A percentile compares a stretch with the other conserved stretches of the same genome.
phyloP scores from a whole-genome alignment of 1,140 invertebrate genomes.

The Proales similis region DNA sequence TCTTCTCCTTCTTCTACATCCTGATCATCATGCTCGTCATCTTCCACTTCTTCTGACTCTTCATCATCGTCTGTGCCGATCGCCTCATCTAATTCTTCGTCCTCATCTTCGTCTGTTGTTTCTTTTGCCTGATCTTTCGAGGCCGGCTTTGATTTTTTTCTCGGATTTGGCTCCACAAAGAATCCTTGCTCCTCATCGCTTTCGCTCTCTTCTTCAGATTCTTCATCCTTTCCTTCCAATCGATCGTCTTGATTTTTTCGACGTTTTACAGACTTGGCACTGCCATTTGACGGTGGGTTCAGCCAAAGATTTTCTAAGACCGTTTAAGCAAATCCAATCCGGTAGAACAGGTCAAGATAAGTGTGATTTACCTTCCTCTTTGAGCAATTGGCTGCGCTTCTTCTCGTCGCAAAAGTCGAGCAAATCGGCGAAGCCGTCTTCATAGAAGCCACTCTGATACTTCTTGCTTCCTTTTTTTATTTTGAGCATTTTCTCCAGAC shows the following conservation, averaged over 20 bases:
- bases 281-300: too few species aligned
- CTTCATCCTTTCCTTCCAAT: conserved; percentile 3
- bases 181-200: conserved; percentile 9
- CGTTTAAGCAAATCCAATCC: background rate
- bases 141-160: conserved; percentile 1
- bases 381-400: conserved; percentile 20
- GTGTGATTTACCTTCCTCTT: conserved; percentile 9
- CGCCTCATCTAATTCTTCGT: background rate
- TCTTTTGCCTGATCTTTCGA: background rate
- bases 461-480: conserved; percentile 35
- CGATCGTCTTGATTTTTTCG: too few species aligned
- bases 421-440: conserved; percentile 35
- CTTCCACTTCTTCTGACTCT: conserved; percentile 28
- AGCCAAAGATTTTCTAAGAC: too few species aligned
- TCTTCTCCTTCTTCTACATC: conserved; percentile 15
- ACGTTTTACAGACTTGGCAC: too few species aligned
- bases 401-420: conserved; percentile 36
- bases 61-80: background rate
- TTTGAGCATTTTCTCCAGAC: conserved; percentile 27
- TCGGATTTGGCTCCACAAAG: conserved; percentile 2
- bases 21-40: conserved; percentile 22
- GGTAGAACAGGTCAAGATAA: background rate
- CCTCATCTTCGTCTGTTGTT: background rate
- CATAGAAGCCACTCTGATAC: conserved; percentile 15
- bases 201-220: background rate